Evolutionary conservation across 2,797 vertebrate genomes (phyloP).

Genomic region (Tolypeutes matacus): DNA sequence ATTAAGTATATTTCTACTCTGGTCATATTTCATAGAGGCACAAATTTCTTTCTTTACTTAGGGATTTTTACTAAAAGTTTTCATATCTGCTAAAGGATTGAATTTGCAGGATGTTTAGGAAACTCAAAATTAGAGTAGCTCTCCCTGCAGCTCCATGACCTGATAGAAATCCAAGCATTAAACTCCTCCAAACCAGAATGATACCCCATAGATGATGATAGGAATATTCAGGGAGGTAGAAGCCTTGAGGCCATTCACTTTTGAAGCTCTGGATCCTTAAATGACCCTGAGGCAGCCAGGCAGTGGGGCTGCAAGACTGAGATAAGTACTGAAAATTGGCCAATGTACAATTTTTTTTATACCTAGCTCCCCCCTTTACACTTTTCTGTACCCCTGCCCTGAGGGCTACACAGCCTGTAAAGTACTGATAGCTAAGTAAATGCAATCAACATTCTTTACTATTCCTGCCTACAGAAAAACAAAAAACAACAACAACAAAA

Average conservation of each 20-base stretch:
- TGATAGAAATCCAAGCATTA: constrained; percentile 32
- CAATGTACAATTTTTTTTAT: not conserved
- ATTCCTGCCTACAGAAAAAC: constrained; percentile 40
- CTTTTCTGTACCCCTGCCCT: constrained; percentile 66
- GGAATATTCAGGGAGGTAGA: not conserved
- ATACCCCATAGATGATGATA: not conserved
- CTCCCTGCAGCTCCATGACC: not conserved
- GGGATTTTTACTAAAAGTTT: constrained; percentile 14
- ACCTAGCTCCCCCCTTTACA: constrained; percentile 14
- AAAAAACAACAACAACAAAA: not conserved
- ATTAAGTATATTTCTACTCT: constrained; percentile 11
- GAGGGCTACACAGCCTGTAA: constrained; percentile 61
- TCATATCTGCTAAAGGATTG: not conserved
- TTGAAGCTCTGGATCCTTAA: constrained; percentile 57
- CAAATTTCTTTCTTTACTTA: constrained; percentile 35
- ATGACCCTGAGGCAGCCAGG: constrained; percentile 59
- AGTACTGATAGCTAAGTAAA: constrained; percentile 70
- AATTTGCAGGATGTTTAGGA: constrained; percentile 45
- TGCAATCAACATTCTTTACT: constrained; percentile 47
- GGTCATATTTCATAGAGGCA: not conserved
- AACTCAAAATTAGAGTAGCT: not conserved
- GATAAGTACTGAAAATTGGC: constrained; percentile 76
- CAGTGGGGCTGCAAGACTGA: constrained; percentile 63
- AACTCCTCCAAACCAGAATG: not conserved
- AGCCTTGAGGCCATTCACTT: constrained; percentile 15